phyloP scores from a whole-genome alignment of 2,113 vertebrate genomes.

The Piprites chloris region DNA sequence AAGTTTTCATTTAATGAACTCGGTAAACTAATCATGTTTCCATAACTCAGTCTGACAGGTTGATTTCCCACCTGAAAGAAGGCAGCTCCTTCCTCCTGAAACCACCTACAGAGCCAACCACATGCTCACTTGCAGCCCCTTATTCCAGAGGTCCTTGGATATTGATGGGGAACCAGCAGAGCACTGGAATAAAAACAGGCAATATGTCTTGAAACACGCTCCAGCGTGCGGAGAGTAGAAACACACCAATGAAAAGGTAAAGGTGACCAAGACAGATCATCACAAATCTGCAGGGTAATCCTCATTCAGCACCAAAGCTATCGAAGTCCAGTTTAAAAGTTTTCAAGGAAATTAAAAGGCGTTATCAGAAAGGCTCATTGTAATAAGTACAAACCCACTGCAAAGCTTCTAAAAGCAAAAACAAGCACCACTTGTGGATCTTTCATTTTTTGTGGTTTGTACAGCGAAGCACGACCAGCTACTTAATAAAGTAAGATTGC shows the following conservation, averaged over 20 bases:
- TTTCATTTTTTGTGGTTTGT: background rate
- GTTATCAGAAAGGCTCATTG: conserved; percentile 26
- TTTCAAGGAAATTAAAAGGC: conserved; percentile 27
- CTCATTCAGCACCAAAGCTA: conserved; percentile 30
- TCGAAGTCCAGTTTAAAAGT: conserved; percentile 30
- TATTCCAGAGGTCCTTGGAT: background rate
- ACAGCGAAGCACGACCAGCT: background rate
- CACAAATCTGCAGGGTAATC: conserved; percentile 40
- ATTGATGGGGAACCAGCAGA: background rate
- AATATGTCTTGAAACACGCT: conserved; percentile 8
- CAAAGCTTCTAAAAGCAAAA: conserved; percentile 57
- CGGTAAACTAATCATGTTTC: conserved; percentile 72
- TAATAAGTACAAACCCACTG: conserved; percentile 34
- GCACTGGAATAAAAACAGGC: conserved; percentile 1
- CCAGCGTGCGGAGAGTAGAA: conserved; percentile 40
- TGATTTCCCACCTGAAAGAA: conserved; percentile 71
- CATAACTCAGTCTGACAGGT: conserved; percentile 73
- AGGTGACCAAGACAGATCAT: conserved; percentile 40
- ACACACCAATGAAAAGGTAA: conserved; percentile 55
- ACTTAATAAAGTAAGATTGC: background rate
- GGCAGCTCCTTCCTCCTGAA: conserved; percentile 34
- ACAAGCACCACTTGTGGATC: background rate
- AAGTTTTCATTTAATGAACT: conserved; percentile 73
- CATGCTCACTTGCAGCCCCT: conserved; percentile 9
- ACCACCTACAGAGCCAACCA: conserved; percentile 66